Base-by-base conservation (phyloP, 1,140 invertebrate genomes). In the Bilobella aurantiaca region DNA sequence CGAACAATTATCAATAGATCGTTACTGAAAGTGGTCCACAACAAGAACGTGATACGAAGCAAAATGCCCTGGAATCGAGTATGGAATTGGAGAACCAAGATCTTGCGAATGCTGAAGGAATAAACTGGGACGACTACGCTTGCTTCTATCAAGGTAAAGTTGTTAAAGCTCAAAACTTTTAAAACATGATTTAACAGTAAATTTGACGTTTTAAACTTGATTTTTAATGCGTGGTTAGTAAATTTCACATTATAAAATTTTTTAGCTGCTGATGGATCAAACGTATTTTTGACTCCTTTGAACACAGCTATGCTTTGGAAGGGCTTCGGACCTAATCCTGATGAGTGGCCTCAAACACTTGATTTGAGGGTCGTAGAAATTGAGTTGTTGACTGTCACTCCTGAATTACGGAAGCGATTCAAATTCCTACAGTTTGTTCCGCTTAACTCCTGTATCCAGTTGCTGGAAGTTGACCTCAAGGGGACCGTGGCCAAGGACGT, bases 91-190 rank as follows among this genome's bases (percentile, higher is more conserved):
- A n/a, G n/a, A n/a, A n/a, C n/a, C n/a, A n/a, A n/a, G n/a, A n/a
- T n/a, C n/a, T n/a, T n/a, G n/a, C n/a, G n/a, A n/a, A n/a, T n/a
- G n/a, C n/a, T n/a, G n/a, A n/a, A n/a, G n/a, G n/a, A n/a, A n/a
- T n/a, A n/a, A 32, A 59, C 27, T 32, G 78, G 69, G 67, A 75
- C 34, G 87, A 85, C 77, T 84, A 82, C 72, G 89, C 87, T 77
- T 91, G 90, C 75, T 93, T 92, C 76, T 93, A 93, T 79, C 90
- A 93, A 85, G 86, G 88, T 89, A 80, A n/a, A n/a, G n/a, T n/a
- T n/a, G n/a, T n/a, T n/a, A n/a, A n/a, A n/a, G n/a, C n/a, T n/a
- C n/a, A n/a, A n/a, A n/a, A n/a, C n/a, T n/a, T n/a, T n/a, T n/a
- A n/a, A n/a, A n/a, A n/a, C n/a, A n/a, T n/a, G n/a, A n/a, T n/a